Evolutionary conservation across 30 jellyfish, hydroid and myxozoan genomes (phyloP).

Genomic region (Turritopsis dohrnii): DNA sequence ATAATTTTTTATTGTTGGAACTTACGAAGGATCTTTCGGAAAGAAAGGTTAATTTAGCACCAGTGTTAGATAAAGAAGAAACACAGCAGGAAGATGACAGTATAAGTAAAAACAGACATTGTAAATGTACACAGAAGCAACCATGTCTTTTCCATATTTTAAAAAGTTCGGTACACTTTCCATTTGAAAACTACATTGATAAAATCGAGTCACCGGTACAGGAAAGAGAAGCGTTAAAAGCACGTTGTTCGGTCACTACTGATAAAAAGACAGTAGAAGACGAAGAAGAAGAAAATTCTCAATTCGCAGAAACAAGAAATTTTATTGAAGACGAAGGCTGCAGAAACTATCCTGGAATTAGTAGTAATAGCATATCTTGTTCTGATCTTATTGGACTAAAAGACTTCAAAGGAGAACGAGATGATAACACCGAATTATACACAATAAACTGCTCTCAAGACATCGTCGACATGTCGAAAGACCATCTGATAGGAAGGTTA

Average conservation of each 20-base stretch:
- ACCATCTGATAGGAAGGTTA: not conserved
- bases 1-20: not conserved
- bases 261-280: not conserved
- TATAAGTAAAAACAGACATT: not conserved
- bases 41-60: slow-evolving; percentile 17
- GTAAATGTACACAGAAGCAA: not conserved
- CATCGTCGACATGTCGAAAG: not conserved
- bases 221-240: not conserved
- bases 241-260: not conserved
- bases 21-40: not conserved
- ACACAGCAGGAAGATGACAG: not conserved
- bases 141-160: not conserved
- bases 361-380: not conserved
- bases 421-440: not conserved
- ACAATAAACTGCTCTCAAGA: not conserved
- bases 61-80: not conserved
- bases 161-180: not conserved
- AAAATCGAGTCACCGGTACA: not conserved
- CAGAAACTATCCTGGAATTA: not conserved
- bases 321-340: not conserved
- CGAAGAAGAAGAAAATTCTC: not conserved
- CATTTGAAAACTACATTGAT: not conserved
- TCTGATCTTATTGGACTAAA: not conserved
- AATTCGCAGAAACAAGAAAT: not conserved
- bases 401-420: not conserved